phyloP scores from a whole-genome alignment of 2,888 invertebrate genomes.

The Drepanosiphum platanoidis region DNA sequence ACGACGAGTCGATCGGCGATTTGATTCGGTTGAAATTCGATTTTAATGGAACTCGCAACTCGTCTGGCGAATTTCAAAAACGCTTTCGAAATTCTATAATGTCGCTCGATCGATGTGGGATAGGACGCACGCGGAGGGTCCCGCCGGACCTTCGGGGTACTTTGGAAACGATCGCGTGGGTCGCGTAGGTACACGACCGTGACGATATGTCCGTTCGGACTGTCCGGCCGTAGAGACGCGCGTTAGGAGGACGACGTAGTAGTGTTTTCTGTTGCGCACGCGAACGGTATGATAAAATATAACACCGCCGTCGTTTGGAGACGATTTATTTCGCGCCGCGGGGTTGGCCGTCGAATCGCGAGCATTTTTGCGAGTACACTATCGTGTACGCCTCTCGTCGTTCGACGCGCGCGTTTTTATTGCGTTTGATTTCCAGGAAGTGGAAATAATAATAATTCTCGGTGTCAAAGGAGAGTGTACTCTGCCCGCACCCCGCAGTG shows the following conservation, averaged over 20 bases:
- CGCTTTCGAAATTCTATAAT: too few species aligned
- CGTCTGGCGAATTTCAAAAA: too few species aligned
- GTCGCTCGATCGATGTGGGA: too few species aligned
- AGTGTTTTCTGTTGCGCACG: too few species aligned
- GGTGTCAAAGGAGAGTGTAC: background rate
- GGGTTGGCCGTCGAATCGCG: background rate
- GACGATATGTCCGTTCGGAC: background rate
- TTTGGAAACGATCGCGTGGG: background rate
- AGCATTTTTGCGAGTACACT: background rate
- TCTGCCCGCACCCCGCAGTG: background rate
- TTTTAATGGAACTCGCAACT: too few species aligned
- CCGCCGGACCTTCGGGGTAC: too few species aligned
- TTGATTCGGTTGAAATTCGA: too few species aligned
- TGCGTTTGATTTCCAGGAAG: constrained; percentile 6
- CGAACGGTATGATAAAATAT: background rate
- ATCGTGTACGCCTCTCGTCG: background rate
- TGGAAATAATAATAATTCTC: constrained; percentile 17
- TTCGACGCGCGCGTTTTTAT: background rate
- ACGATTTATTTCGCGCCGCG: background rate
- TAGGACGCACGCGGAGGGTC: too few species aligned
- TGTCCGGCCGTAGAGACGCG: background rate
- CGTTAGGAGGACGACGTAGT: background rate
- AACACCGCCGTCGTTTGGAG: background rate
- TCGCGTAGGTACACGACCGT: too few species aligned
- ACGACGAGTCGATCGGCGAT: too few species aligned